Conservation (phyloP, 1,140 invertebrate genomes). For the Rhopalosiphum maidis region DNA sequence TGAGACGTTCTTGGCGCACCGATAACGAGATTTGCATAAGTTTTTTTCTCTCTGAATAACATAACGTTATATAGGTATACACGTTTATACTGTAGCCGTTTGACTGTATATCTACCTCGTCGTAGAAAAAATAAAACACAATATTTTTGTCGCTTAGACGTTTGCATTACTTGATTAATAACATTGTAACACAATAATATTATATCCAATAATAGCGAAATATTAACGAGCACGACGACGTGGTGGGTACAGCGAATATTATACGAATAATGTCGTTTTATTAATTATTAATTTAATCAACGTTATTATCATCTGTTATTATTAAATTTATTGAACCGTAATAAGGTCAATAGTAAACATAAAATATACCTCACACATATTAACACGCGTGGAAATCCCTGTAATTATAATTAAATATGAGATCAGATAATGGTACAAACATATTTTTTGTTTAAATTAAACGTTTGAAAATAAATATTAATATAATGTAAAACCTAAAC, state of each 20-base stretch:
- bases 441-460: not conserved
- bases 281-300: slow-evolving; percentile 2
- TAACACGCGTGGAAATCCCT: not conserved
- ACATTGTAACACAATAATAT: not conserved
- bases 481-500: no score
- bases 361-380: not conserved
- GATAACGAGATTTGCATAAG: slow-evolving; percentile 15
- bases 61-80: not conserved
- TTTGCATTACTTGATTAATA: slow-evolving; percentile 18
- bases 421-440: not conserved
- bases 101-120: not conserved
- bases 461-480: not conserved
- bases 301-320: not conserved
- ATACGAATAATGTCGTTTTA: not conserved
- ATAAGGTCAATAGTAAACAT: not conserved
- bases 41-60: not conserved
- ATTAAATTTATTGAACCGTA: not conserved
- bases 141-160: not conserved
- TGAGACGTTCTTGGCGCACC: slow-evolving; percentile 2
- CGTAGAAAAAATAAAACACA: not conserved
- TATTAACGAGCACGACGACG: not conserved
- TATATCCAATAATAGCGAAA: not conserved
- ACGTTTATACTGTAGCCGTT: not conserved
- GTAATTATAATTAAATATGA: not conserved
- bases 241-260: no score